Evolutionary conservation across 2,113 vertebrate genomes (phyloP), one percentile per base, ranked within the genome.

Genomic region (Thunnus maccoyii): DNA sequence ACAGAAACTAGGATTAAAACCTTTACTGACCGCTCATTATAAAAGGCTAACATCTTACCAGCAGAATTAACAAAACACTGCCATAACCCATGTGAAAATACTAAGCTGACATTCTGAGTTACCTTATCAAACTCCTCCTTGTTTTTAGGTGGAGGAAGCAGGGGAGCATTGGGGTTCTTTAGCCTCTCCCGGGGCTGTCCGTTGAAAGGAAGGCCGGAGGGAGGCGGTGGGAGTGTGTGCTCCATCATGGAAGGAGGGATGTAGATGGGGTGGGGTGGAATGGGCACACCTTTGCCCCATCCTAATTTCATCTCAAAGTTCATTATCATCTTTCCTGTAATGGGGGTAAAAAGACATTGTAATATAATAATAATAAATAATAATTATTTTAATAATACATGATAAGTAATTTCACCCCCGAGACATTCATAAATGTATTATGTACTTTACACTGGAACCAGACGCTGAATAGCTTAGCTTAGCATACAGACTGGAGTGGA

Each of bases 121-220:
- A 99, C 98, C 98, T 99, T 99, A 95, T 99, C 98, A 89, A 99
- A 99, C 93, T 99, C 98, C 91, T 99, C 98, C 95, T 99, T 99
- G 95, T 97, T 99, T 96, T 99, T 99, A 60, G 98, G 98, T 77
- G 97, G 97, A 30, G 97, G 97, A 85, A 98, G 95, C 96, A 99
- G 93, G 50, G 98, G 95, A 85, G 97, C 96, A 83, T 95, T 98
- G 87, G 98, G 97, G 83, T 99, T 99, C 95, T 99, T 99, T 92
- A 99, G 94, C 57, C 97, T 96, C 92, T 99, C 98, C 85, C 97
- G 96, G 84, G 98, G 97, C 95, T 99, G 98, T 68, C 97, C 98
- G 80, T 99, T 99, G 95, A 99, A 99, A 85, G 98, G 98, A 78
- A 99, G 96, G 93, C 98, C 98, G 48, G 98, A 99, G 1, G 98